phyloP scores from a whole-genome alignment of 2,888 invertebrate species.

The Athrips mouffetella region DNA sequence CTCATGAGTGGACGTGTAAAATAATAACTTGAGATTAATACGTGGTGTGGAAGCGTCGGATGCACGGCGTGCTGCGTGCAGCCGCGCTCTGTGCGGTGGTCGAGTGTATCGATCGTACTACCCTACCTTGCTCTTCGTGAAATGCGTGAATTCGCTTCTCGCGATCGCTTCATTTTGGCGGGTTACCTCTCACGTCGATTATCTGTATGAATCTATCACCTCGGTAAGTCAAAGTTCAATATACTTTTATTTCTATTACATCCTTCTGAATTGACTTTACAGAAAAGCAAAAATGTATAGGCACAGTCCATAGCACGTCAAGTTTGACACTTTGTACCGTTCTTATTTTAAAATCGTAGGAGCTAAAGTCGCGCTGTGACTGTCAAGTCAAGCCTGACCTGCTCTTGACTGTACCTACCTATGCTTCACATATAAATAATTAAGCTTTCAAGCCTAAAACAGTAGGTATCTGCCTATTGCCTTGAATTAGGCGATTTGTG shows the following conservation, averaged over 20 bases:
- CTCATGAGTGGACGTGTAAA: slow-evolving; percentile 78
- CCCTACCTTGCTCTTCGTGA: slow-evolving; percentile 53
- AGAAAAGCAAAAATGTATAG: not conserved
- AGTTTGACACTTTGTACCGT: too few relatives aligned
- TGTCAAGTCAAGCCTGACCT: too few relatives aligned
- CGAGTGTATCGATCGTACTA: slow-evolving; percentile 68
- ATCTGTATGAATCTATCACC: slow-evolving; percentile 43
- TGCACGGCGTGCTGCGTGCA: slow-evolving; percentile 52
- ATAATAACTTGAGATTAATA: slow-evolving; percentile 75
- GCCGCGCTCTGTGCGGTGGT: slow-evolving; percentile 57
- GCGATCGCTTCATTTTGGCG: slow-evolving; percentile 66
- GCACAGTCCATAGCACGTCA: too few relatives aligned
- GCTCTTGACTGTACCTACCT: too few relatives aligned
- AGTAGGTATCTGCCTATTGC: too few relatives aligned
- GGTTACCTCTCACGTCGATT: slow-evolving; percentile 40
- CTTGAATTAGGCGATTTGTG: too few relatives aligned
- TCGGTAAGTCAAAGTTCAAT: slow-evolving; percentile 48
- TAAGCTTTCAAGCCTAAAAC: too few relatives aligned
- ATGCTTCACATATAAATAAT: too few relatives aligned
- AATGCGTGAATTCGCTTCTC: slow-evolving; percentile 47
- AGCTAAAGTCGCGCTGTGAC: too few relatives aligned
- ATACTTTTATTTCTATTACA: not conserved
- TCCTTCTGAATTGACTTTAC: not conserved
- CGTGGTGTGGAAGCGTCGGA: slow-evolving; percentile 62
- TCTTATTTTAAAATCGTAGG: too few relatives aligned